phyloP scores from a whole-genome alignment of 2,113 vertebrate species.

The Cariama cristata region DNA sequence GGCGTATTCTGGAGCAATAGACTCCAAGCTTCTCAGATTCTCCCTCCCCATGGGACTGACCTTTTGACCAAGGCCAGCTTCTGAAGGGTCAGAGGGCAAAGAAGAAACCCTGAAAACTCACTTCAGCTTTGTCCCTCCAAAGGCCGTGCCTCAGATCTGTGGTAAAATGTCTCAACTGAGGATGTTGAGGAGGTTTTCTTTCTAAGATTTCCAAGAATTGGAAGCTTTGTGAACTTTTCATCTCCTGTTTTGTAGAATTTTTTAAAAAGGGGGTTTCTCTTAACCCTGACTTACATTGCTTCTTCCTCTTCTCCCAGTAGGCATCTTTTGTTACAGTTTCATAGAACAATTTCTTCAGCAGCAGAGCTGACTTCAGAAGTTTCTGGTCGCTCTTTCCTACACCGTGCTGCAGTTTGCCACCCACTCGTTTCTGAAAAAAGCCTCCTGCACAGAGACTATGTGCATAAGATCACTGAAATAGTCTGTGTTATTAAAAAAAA shows the following conservation, averaged over 20 bases:
- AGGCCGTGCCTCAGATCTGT: background rate
- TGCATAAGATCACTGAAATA: background rate
- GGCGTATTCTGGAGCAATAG: background rate
- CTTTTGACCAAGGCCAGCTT: background rate
- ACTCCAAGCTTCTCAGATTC: background rate
- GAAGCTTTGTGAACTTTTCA: background rate
- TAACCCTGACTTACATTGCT: background rate
- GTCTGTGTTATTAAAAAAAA: background rate
- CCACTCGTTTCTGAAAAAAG: background rate
- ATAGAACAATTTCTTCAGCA: background rate
- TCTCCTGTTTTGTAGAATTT: background rate
- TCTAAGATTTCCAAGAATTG: background rate
- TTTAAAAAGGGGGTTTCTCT: background rate
- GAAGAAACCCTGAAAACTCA: background rate
- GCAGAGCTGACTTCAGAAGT: background rate
- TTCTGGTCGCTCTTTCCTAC: background rate
- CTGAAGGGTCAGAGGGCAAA: background rate
- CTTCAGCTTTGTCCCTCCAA: background rate
- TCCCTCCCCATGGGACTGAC: background rate
- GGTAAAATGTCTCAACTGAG: background rate
- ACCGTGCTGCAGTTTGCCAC: background rate
- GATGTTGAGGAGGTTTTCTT: background rate
- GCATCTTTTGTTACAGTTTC: background rate
- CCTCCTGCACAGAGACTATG: rapidly evolving
- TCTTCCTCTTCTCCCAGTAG: background rate